Conservation (phyloP, 2,888 invertebrate genomes). For the Saturnia japonica region DNA sequence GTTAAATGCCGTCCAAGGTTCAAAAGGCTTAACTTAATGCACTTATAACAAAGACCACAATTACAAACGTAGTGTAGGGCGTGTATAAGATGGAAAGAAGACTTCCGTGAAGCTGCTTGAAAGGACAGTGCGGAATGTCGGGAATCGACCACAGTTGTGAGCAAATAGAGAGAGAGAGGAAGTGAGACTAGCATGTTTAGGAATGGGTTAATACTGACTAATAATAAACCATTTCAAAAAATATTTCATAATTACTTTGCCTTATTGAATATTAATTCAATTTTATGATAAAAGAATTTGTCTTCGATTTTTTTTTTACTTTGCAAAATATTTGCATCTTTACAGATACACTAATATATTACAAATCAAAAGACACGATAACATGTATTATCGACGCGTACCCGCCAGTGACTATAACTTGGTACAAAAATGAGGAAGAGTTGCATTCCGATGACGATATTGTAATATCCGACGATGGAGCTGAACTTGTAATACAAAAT, state of each 20-base stretch:
- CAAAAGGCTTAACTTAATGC: too few species aligned
- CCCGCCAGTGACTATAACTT: conserved; percentile 44
- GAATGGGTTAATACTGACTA: too few species aligned
- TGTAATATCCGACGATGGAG: conserved; percentile 36
- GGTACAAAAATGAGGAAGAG: conserved; percentile 39
- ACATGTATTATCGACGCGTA: conserved; percentile 43
- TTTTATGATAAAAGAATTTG: background rate
- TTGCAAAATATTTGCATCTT: background rate
- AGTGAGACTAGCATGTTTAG: too few species aligned
- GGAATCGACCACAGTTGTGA: too few species aligned
- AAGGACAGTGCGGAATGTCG: too few species aligned
- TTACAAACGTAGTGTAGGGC: too few species aligned
- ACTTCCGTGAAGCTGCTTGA: too few species aligned
- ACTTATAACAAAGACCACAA: too few species aligned
- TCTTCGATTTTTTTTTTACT: background rate
- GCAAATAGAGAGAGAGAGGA: too few species aligned
- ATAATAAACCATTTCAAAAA: background rate
- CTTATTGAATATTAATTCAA: background rate
- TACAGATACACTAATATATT: conserved; percentile 42
- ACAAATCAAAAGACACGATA: conserved; percentile 35
- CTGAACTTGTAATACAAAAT: conserved; percentile 39
- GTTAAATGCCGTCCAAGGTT: too few species aligned
- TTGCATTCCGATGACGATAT: conserved; percentile 32
- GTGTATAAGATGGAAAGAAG: too few species aligned
- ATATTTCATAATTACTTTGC: background rate